Conservation (phyloP, 2,888 invertebrate species). For the Parnassius orleans region DNA sequence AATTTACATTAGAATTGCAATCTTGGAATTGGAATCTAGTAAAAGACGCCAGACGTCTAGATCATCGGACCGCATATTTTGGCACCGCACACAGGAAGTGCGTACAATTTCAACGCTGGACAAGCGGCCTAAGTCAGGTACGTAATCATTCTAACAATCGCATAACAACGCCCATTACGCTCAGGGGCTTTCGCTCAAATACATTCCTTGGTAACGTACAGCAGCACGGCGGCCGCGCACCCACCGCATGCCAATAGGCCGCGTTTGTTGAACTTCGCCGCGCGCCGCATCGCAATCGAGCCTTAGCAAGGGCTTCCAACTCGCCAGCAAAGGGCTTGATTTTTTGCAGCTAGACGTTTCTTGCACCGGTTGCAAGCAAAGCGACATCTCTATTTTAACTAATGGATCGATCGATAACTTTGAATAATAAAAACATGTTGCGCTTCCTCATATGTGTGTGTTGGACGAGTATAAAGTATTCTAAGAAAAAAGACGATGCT, state of each 20-base stretch:
- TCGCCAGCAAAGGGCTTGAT: constrained; percentile 1
- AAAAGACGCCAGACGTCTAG: too few species aligned
- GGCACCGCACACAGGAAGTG: constrained; percentile 5
- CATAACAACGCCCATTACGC: constrained; percentile 26
- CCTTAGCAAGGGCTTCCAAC: constrained; percentile 29
- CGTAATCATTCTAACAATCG: constrained; percentile 11
- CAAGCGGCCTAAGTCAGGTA: neutral
- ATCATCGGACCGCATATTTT: constrained; percentile 1
- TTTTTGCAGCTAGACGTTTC: neutral
- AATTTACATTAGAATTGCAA: too few species aligned
- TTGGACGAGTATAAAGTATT: too few species aligned
- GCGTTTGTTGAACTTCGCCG: constrained; percentile 55
- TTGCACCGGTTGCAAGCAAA: neutral
- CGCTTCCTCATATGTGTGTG: too few species aligned
- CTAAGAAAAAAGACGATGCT: too few species aligned
- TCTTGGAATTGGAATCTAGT: too few species aligned
- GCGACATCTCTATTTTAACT: too few species aligned
- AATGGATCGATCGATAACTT: too few species aligned
- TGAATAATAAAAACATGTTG: too few species aligned
- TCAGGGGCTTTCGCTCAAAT: constrained; percentile 35
- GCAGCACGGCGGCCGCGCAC: constrained; percentile 27
- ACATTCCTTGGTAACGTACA: constrained; percentile 30
- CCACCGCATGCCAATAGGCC: constrained; percentile 52
- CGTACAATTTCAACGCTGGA: neutral
- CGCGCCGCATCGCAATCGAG: constrained; percentile 49